Percentiles rank a stretch among this genome's conserved stretches.
phyloP scores from a whole-genome alignment of 64 coral and sea anemone genomes.

The Hydrozoanthus tunicans region DNA sequence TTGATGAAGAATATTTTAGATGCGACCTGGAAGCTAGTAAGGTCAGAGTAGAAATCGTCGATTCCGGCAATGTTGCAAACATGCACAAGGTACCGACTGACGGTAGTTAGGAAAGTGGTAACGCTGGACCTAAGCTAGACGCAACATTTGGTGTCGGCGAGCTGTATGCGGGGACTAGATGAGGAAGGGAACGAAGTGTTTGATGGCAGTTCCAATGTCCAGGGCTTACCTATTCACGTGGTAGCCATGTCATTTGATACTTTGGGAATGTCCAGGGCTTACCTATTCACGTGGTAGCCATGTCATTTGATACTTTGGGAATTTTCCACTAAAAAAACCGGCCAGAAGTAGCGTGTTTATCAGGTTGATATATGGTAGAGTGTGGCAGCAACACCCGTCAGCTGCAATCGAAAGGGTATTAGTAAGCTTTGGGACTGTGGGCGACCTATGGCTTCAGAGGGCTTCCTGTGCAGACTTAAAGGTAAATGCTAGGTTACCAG shows the following conservation, averaged over 20 bases:
- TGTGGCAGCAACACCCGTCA: conserved; percentile 26
- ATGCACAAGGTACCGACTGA: conserved; percentile 28
- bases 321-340: not conserved
- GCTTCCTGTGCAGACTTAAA: not conserved
- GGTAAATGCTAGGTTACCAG: not conserved
- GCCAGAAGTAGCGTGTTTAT: not conserved
- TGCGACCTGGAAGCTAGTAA: not conserved
- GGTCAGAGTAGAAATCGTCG: not conserved
- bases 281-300: not conserved
- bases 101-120: not conserved
- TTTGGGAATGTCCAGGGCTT: not conserved
- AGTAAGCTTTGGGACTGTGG: not conserved
- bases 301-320: not conserved
- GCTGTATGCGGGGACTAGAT: conserved; percentile 12
- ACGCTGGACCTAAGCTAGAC: not conserved
- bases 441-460: not conserved
- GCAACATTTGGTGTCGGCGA: conserved; percentile 16
- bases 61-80: not conserved
- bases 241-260: not conserved
- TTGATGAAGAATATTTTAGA: not conserved
- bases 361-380: not conserved
- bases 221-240: not conserved
- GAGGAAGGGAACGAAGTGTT: not conserved
- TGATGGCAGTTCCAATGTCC: not conserved
- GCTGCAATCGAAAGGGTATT: conserved; percentile 6